Conservation (phyloP, 2,113 vertebrate genomes). For the Bujurquina vittata region DNA sequence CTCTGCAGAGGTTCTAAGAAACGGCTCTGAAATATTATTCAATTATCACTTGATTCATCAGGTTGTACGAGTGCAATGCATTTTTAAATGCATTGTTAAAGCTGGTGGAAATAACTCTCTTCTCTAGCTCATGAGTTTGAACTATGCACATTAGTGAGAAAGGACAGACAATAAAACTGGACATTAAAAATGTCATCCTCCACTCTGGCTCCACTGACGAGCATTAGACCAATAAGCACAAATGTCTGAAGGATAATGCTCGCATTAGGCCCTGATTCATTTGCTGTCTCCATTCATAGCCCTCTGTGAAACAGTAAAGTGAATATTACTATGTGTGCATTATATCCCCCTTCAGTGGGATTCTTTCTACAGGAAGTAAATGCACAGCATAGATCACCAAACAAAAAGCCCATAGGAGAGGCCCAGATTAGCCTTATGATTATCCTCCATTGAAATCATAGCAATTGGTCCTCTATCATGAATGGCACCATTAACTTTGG, state of each 20-base stretch:
- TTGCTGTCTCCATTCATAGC: slow-evolving; percentile 54
- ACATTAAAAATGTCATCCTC: slow-evolving; percentile 63
- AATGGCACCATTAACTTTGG: slow-evolving; percentile 70
- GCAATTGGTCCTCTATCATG: slow-evolving; percentile 48
- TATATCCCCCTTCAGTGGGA: slow-evolving; percentile 49
- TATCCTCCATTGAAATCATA: slow-evolving; percentile 58
- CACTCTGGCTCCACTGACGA: slow-evolving; percentile 46
- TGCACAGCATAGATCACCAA: slow-evolving; percentile 68
- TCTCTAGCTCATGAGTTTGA: slow-evolving; percentile 34
- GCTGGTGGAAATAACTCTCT: slow-evolving; percentile 6
- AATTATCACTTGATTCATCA: slow-evolving; percentile 45
- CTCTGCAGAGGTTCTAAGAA: not conserved
- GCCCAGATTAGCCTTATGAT: slow-evolving; percentile 61
- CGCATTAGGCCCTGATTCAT: slow-evolving; percentile 69
- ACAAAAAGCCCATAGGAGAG: slow-evolving; percentile 67
- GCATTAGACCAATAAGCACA: slow-evolving; percentile 68
- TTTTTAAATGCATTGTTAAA: slow-evolving; percentile 39
- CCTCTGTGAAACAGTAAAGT: slow-evolving; percentile 57
- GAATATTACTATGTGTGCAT: slow-evolving; percentile 61
- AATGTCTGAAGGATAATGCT: slow-evolving; percentile 71
- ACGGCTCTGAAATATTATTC: slow-evolving; percentile 20
- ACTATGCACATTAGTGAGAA: slow-evolving; percentile 52
- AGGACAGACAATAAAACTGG: slow-evolving; percentile 58
- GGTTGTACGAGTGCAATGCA: slow-evolving; percentile 16
- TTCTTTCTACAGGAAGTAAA: slow-evolving; percentile 60